Conservation (phyloP, 2,113 vertebrate genomes). For the Psammodynastes pulverulentus region DNA sequence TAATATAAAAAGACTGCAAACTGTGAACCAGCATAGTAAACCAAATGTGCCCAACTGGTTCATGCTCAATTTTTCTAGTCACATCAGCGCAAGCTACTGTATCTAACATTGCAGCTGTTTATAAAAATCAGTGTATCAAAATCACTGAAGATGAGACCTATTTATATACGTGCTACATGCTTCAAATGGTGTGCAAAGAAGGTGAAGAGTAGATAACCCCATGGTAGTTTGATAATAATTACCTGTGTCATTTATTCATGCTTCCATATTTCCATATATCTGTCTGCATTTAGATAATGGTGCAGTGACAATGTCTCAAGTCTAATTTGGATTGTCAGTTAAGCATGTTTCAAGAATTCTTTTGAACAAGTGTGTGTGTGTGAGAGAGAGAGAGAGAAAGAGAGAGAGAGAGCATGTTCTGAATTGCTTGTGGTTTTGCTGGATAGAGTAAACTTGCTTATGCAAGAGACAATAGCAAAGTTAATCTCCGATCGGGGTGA, state of each 20-base stretch:
- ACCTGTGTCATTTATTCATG: neutral
- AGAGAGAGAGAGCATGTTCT: no score
- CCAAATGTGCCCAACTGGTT: neutral
- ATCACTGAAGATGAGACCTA: neutral
- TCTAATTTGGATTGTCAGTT: accelerated
- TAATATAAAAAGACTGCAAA: neutral
- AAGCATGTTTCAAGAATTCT: conserved; percentile 1
- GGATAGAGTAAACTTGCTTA: conserved; percentile 18
- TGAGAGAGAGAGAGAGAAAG: no score
- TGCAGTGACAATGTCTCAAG: accelerated
- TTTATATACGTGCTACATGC: neutral
- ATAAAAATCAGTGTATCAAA: neutral
- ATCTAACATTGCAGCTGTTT: conserved; percentile 9
- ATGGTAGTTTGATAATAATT: neutral
- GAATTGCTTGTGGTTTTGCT: neutral
- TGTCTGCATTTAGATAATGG: neutral
- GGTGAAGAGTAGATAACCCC: neutral
- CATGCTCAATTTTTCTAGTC: neutral
- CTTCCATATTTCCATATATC: neutral
- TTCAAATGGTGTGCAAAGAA: conserved; percentile 1
- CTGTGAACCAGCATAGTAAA: neutral
- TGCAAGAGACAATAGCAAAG: conserved; percentile 38
- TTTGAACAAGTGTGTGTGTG: neutral
- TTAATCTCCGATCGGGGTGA: conserved; percentile 30
- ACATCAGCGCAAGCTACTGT: neutral